Percentiles rank a stretch among this genome's conserved stretches.
Evolutionary conservation across 2,797 vertebrate genomes (phyloP).

Genomic region (Heterohyrax brucei): DNA sequence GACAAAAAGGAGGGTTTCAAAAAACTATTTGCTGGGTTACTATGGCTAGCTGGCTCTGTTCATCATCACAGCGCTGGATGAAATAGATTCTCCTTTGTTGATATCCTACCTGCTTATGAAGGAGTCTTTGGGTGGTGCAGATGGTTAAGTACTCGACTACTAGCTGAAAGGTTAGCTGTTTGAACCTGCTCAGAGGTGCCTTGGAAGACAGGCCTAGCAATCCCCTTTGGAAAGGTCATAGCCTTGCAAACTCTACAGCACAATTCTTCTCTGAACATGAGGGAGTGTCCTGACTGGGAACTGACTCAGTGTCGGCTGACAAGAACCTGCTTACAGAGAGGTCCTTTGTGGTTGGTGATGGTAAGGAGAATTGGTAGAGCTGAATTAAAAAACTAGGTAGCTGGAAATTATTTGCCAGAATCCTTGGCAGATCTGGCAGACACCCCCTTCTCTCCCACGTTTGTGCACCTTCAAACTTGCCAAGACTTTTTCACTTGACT

Average conservation of each 20-base stretch:
- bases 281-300: background rate
- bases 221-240: background rate
- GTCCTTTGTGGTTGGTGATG: background rate
- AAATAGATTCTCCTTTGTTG: background rate
- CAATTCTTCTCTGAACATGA: background rate
- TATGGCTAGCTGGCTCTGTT: background rate
- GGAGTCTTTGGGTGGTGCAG: background rate
- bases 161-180: background rate
- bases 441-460: slow-evolving; percentile 44
- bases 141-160: background rate
- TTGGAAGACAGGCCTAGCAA: background rate
- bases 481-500: slow-evolving; percentile 85
- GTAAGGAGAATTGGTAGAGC: slow-evolving; percentile 45
- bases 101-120: background rate
- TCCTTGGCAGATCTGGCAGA: slow-evolving; percentile 55
- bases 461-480: slow-evolving; percentile 80
- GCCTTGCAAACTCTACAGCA: background rate
- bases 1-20: background rate
- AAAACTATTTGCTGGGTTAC: background rate
- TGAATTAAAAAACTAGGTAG: slow-evolving; percentile 47
- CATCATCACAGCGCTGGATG: background rate
- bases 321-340: background rate
- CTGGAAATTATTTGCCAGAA: slow-evolving; percentile 54
- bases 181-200: background rate
- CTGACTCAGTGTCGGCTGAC: background rate